phyloP scores from a whole-genome alignment of 2,113 vertebrate species.

The Tretioscincus oriximinensis region DNA sequence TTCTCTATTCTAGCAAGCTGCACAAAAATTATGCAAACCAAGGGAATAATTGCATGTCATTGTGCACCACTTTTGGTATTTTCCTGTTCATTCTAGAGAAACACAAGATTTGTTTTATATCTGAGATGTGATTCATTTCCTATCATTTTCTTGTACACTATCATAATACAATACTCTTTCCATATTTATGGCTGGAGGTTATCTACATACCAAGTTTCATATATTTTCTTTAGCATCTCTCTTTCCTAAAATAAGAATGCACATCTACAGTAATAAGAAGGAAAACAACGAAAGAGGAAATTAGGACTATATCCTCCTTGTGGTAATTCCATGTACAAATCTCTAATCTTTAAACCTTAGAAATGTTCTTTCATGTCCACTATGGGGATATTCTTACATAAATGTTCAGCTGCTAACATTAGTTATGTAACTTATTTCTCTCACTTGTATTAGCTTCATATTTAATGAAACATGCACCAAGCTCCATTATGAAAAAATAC shows the following conservation, averaged over 20 bases:
- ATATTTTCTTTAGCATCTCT: not conserved
- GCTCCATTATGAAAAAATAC: not conserved
- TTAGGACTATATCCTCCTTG: not conserved
- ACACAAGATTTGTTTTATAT: no score
- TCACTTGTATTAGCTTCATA: slow-evolving; percentile 13
- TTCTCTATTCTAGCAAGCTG: no score
- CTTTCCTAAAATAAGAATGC: not conserved
- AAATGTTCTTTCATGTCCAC: not conserved
- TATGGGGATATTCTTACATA: not conserved
- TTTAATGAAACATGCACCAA: not conserved
- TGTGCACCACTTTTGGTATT: no score
- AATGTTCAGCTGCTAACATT: not conserved
- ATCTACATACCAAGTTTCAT: not conserved
- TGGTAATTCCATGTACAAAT: no score
- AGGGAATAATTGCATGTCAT: no score
- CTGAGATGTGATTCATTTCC: no score
- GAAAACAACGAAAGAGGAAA: not conserved
- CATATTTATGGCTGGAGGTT: no score
- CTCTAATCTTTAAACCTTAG: no score
- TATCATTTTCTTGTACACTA: not conserved
- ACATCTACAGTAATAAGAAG: not conserved
- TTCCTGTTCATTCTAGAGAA: no score
- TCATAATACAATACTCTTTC: no score
- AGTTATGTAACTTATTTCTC: not conserved
- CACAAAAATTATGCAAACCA: no score